These are phyloP conservation scores for Sarcophaga caerulescens DNA, from an alignment of 2,888 invertebrate species.

Conservation along the genomic window DNA sequence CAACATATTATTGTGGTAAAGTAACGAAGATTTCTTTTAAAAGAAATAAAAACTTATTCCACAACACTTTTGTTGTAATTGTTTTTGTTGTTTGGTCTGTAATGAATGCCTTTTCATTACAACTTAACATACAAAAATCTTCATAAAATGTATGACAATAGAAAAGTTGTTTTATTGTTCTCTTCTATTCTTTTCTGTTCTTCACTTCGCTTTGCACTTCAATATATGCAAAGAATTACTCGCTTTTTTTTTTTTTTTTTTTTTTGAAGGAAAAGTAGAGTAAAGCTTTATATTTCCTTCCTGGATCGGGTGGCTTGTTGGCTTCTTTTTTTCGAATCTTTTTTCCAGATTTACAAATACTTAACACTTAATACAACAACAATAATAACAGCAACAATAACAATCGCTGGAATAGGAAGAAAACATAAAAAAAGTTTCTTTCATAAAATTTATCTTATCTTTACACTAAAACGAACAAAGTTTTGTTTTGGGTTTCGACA, in stretches of 20 bases:
- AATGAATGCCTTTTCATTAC: slow-evolving; percentile 39
- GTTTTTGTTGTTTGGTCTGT: background rate
- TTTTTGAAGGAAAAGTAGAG: background rate
- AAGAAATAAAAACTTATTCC: background rate
- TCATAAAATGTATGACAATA: background rate
- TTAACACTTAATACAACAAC: background rate
- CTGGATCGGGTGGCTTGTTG: background rate
- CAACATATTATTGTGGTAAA: background rate
- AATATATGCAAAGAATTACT: background rate
- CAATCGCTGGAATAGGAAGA: background rate
- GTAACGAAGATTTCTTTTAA: background rate
- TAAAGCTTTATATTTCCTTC: background rate
- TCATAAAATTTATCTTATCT: slow-evolving; percentile 32
- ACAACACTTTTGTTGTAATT: background rate
- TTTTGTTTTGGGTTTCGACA: slow-evolving; percentile 29
- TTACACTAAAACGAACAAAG: slow-evolving; percentile 37
- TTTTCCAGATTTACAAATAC: background rate
- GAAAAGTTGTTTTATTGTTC: background rate
- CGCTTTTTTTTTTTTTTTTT: no score
- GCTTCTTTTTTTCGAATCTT: background rate
- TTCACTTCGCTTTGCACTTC: background rate
- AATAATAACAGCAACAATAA: background rate
- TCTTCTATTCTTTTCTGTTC: no score
- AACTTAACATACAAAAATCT: slow-evolving; percentile 15
- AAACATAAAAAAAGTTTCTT: background rate